phyloP scores from a whole-genome alignment of 2,113 vertebrate species.

The Ageneiosus marmoratus region DNA sequence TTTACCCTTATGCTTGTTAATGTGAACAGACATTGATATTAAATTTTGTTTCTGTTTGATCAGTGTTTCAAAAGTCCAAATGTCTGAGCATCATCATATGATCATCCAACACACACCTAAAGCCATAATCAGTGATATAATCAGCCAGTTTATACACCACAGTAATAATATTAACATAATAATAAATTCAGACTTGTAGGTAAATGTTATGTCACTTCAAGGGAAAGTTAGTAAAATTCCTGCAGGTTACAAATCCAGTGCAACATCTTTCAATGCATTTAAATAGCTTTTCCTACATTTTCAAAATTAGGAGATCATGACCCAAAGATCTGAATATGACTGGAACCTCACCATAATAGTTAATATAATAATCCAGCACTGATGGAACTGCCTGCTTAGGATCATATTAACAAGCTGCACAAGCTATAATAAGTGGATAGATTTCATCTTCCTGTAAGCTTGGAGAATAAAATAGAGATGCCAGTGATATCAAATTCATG shows the following conservation, averaged over 20 bases:
- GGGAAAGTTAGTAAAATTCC: conserved; percentile 9
- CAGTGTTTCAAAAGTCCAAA: not conserved
- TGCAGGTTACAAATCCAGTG: conserved; percentile 11
- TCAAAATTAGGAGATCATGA: not conserved
- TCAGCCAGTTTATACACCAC: conserved; percentile 8
- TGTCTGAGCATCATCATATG: not conserved
- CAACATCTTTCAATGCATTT: not conserved
- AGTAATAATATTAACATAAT: not conserved
- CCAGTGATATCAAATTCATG: not conserved
- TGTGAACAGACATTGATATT: not conserved
- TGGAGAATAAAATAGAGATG: not conserved
- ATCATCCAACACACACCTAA: conserved; percentile 15
- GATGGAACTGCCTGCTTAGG: not conserved
- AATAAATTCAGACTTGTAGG: conserved; percentile 10
- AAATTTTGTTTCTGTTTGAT: not conserved
- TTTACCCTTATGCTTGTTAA: not conserved
- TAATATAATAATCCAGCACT: not conserved
- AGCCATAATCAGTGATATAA: conserved; percentile 33
- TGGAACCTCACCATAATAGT: not conserved
- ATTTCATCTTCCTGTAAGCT: not conserved
- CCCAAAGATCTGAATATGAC: not conserved
- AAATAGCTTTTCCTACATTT: not conserved
- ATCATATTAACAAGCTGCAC: not conserved
- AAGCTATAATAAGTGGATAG: not conserved
- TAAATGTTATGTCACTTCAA: conserved; percentile 29